Evolutionary conservation across 1,140 invertebrate species (phyloP).

Genomic region (Macrosteles quadrilineatus): DNA sequence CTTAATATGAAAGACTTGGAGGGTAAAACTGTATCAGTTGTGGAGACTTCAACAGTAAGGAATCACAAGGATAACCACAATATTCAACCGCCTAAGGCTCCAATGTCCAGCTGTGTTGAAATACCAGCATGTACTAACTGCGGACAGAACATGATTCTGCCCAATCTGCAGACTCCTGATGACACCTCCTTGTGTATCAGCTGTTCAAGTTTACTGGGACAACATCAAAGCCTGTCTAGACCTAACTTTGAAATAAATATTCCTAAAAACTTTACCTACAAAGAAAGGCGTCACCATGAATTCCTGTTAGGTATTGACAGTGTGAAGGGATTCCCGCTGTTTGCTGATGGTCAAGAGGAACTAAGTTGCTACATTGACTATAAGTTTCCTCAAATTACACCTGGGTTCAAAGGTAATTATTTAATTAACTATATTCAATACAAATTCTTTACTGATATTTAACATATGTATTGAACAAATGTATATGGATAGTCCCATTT

Average conservation of each 20-base stretch:
- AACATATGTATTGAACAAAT: too few relatives aligned
- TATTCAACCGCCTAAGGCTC: too few relatives aligned
- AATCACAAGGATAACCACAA: too few relatives aligned
- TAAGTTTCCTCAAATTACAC: constrained; percentile 9
- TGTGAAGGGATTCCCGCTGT: neutral
- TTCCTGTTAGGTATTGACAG: constrained; percentile 12
- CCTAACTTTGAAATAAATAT: neutral
- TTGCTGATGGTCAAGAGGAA: neutral
- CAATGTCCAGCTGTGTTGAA: neutral
- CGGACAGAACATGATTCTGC: neutral
- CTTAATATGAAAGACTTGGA: too few relatives aligned
- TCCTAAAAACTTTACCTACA: neutral
- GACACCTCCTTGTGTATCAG: neutral
- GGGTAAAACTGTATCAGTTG: too few relatives aligned
- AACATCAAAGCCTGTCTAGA: neutral
- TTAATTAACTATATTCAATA: too few relatives aligned
- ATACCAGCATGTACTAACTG: neutral
- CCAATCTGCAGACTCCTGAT: neutral
- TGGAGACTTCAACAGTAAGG: too few relatives aligned
- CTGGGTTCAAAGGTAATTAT: neutral
- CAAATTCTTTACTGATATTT: too few relatives aligned
- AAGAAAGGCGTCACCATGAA: constrained; percentile 12
- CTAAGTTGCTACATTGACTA: constrained; percentile 13
- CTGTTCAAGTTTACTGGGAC: neutral
- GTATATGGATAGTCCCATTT: too few relatives aligned